A percentile compares a stretch with the other conserved stretches of the same genome.
Evolutionary conservation across 30 jellyfish, hydroid and myxozoan species (phyloP).

Genomic region (Aurelia aurita complex sp. Pacific): DNA sequence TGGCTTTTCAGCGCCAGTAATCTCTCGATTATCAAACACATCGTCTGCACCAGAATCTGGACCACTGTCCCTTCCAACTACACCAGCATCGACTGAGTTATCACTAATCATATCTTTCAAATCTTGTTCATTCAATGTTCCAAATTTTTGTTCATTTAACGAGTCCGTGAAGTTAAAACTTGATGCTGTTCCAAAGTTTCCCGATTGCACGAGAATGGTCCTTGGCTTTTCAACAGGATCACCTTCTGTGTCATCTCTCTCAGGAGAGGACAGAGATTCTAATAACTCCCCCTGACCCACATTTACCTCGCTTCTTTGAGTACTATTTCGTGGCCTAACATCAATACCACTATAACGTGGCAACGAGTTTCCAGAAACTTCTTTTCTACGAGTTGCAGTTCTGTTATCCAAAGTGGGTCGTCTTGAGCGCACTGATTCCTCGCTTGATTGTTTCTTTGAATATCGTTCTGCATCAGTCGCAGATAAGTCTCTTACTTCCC

Average conservation of each 20-base stretch:
- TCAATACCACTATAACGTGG: neutral
- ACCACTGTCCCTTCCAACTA: neutral
- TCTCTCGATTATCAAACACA: neutral
- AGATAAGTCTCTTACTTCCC: constrained; percentile 39
- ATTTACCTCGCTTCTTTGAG: neutral
- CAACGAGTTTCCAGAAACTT: neutral
- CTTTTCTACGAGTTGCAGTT: neutral
- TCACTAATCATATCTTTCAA: constrained; percentile 9
- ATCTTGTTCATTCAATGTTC: constrained; percentile 22
- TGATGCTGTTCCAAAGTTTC: constrained; percentile 50
- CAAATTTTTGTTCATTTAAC: constrained; percentile 26
- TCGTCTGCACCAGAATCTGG: neutral
- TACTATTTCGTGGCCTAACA: neutral
- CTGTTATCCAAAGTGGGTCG: neutral
- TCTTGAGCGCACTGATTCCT: neutral
- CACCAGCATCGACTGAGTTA: neutral
- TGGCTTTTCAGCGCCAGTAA: neutral
- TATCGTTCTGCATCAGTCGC: neutral
- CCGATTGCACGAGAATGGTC: constrained; percentile 56
- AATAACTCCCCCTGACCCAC: neutral
- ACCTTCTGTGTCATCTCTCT: neutral
- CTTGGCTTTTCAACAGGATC: constrained; percentile 14
- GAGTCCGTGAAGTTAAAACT: constrained; percentile 63
- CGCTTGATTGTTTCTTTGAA: constrained; percentile 4
- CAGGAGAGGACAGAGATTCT: neutral